These are phyloP conservation scores for Delia radicum DNA, from an alignment of 1,140 invertebrate species.

Conservation along the genomic window DNA sequence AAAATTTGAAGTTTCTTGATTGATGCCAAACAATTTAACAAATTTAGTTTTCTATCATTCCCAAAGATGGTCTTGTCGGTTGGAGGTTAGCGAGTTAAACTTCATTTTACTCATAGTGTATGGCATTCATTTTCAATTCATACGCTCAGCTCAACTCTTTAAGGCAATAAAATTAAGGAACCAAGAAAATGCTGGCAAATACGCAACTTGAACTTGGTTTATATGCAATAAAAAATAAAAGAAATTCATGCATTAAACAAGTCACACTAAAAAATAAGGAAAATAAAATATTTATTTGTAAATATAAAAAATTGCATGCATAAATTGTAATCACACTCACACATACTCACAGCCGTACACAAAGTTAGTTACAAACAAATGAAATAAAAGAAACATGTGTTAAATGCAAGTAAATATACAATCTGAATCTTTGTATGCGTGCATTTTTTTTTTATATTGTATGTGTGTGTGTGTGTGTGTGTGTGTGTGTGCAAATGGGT, in stretches of 20 bases:
- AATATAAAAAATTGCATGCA: no score
- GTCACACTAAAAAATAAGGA: neutral
- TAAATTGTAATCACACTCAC: neutral
- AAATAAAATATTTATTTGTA: constrained; percentile 16
- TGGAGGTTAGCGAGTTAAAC: no score
- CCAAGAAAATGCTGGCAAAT: constrained; percentile 28
- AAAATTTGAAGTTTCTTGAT: no score
- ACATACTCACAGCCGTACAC: neutral
- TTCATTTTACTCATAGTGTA: no score
- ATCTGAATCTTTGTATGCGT: neutral
- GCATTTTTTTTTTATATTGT: no score
- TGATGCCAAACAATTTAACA: no score
- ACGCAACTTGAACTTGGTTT: constrained; percentile 18
- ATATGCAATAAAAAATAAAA: neutral
- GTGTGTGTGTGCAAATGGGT: neutral
- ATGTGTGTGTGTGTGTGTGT: neutral
- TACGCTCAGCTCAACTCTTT: no score
- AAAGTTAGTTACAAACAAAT: no score
- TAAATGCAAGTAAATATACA: neutral
- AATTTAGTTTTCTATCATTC: no score
- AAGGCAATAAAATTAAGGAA: constrained; percentile 33
- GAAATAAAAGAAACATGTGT: no score
- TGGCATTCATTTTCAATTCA: no score
- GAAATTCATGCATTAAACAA: constrained; percentile 13
- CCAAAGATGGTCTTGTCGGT: no score